A percentile compares a stretch with the other conserved stretches of the same genome.
These are phyloP conservation scores for Cirrhinus mrigala DNA, from an alignment of 2,797 vertebrate genomes.

Conservation along the genomic window DNA sequence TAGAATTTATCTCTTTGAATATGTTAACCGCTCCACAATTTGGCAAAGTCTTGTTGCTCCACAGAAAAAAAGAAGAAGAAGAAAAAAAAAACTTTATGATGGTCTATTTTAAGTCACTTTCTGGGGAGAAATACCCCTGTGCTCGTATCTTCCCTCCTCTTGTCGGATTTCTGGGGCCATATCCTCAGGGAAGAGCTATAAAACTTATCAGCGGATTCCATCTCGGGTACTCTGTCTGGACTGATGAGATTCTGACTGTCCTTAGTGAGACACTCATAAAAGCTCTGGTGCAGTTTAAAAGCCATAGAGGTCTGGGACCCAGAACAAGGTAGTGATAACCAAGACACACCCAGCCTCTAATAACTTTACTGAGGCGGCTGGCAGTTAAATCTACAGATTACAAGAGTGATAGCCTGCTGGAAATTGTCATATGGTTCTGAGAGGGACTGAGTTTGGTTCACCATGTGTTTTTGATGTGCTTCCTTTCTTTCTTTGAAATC, in stretches of 20 bases:
- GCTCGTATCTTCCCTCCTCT: background rate
- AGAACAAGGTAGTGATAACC: slow-evolving; percentile 44
- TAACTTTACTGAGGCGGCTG: slow-evolving; percentile 53
- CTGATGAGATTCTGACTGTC: slow-evolving; percentile 64
- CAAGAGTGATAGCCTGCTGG: slow-evolving; percentile 35
- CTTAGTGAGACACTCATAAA: slow-evolving; percentile 60
- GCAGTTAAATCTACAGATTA: slow-evolving; percentile 50
- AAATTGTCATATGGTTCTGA: slow-evolving; percentile 12
- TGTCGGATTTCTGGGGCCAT: slow-evolving; percentile 37
- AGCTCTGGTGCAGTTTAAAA: slow-evolving; percentile 61
- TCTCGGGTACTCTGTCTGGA: slow-evolving; percentile 57
- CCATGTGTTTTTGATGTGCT: slow-evolving; percentile 4
- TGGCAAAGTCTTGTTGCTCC: background rate
- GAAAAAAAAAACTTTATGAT: background rate
- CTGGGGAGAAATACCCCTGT: background rate
- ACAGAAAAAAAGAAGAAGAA: background rate
- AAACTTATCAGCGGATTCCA: slow-evolving; percentile 62
- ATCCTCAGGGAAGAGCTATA: slow-evolving; percentile 55
- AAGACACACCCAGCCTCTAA: slow-evolving; percentile 51
- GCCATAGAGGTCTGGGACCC: slow-evolving; percentile 40
- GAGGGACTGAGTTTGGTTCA: background rate
- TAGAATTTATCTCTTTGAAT: slow-evolving; percentile 20
- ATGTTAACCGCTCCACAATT: background rate
- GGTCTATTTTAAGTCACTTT: background rate
- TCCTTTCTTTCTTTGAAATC: background rate